phyloP scores from a whole-genome alignment of 2,797 vertebrate genomes.

The Oreochromis grahami region DNA sequence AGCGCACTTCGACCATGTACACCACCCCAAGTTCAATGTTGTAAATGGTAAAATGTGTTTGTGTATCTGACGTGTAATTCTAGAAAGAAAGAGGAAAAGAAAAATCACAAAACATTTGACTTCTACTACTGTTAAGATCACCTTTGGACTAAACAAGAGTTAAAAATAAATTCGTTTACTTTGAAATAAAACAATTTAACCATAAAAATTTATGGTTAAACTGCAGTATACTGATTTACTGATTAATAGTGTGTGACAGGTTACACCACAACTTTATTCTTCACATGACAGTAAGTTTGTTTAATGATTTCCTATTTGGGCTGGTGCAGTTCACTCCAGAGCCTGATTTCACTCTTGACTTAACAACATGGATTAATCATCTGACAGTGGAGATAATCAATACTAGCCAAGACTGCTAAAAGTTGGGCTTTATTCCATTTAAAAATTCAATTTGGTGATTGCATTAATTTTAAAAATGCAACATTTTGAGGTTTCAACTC shows the following conservation, averaged over 20 bases:
- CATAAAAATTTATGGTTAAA: neutral
- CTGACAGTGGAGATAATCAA: neutral
- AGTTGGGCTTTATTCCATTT: neutral
- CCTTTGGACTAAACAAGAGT: neutral
- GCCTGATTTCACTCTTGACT: neutral
- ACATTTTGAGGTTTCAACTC: neutral
- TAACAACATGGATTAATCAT: neutral
- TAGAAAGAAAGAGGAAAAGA: constrained; percentile 17
- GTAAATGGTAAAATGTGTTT: constrained; percentile 76
- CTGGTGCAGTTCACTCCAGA: neutral
- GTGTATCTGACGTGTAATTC: constrained; percentile 69
- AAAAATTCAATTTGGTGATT: no score
- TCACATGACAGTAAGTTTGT: neutral
- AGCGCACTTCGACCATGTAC: constrained; percentile 82
- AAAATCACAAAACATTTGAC: neutral
- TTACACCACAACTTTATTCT: neutral
- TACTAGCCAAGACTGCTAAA: neutral
- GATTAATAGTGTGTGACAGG: neutral
- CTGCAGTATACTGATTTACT: neutral
- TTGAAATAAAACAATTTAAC: neutral
- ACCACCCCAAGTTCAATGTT: constrained; percentile 70
- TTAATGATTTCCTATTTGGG: neutral
- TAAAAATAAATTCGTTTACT: neutral
- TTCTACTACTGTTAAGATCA: neutral
- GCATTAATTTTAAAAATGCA: neutral